Base-by-base conservation (phyloP, 2,888 invertebrate genomes). In the Phyto melanocephala region DNA sequence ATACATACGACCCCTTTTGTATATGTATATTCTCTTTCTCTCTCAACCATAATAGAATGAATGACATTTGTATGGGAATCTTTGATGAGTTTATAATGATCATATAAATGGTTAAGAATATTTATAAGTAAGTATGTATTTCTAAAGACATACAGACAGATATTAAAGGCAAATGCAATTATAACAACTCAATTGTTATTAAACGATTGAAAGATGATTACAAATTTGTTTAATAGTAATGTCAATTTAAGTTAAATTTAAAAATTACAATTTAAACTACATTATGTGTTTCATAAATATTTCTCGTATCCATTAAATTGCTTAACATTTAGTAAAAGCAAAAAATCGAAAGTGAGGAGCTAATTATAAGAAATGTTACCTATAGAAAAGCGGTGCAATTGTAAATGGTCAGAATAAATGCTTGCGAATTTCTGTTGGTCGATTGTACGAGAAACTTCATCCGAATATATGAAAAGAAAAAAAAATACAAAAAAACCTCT, bases 121-220 rank as follows among this genome's bases (percentile, higher is more conserved):
- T n/a, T n/a, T n/a, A n/a, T n/a, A n/a, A n/a, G n/a, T n/a, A n/a
- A n/a, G n/a, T n/a, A n/a, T 15, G 5, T 7, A 24, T 24, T n/a
- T 22, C 47, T 20, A 47, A 20, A 47, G 35, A 2, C 5, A 5
- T n/a, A n/a, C n/a, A n/a, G n/a, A n/a, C 5, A 11, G 4, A 1
- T 11, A 45, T 62, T 63, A 35, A 71, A 56, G 56, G 45, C 70
- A 71, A 65, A 58, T 71, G 71, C 56, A 56, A 45, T 47, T 47
- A 52, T 68, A 77, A 77, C 76, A 77, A 68, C 52, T 77, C 60
- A 77, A 77, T 77, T 35, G 68, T 52, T 65, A 67, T 67, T 56
- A 33, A 74, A 28, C 45, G 68, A 67, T 67, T 50, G 58, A 58
- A 45, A 70, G 50, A 70, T 75, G 70, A 70, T 65, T 37, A 54